phyloP scores from a whole-genome alignment of 2,797 vertebrate species.

The Cryptoblepharus egeriae region DNA sequence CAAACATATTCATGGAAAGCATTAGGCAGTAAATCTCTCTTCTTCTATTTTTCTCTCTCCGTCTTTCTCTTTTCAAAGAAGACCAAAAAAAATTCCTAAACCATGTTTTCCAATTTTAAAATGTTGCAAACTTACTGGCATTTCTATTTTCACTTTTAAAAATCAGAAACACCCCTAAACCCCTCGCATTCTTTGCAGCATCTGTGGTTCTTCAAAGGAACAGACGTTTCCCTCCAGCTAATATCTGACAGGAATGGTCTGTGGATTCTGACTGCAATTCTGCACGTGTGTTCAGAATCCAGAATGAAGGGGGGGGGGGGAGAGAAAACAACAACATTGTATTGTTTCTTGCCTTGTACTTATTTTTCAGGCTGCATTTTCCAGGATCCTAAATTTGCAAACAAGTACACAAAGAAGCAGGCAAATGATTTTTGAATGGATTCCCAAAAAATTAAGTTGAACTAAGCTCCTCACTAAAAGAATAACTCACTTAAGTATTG shows the following conservation, averaged over 20 bases:
- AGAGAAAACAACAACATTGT: constrained; percentile 63
- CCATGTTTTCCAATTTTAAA: constrained; percentile 15
- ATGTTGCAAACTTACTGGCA: constrained; percentile 37
- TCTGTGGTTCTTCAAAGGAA: constrained; percentile 77
- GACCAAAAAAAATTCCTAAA: constrained; percentile 16
- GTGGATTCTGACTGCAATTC: constrained; percentile 76
- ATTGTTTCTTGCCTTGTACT: constrained; percentile 63
- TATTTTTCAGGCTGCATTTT: constrained; percentile 68
- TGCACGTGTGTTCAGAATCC: constrained; percentile 81
- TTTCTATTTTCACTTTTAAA: constrained; percentile 54
- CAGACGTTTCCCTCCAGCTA: constrained; percentile 79
- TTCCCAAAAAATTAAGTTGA: constrained; percentile 56
- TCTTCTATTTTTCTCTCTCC: constrained; percentile 35
- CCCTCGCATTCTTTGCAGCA: constrained; percentile 62
- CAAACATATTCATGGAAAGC: constrained; percentile 26
- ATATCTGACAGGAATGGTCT: constrained; percentile 79
- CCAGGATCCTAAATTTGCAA: constrained; percentile 57
- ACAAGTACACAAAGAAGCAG: constrained; percentile 63
- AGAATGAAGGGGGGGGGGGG: constrained; percentile 62
- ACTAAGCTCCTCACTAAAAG: constrained; percentile 60
- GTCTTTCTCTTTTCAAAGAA: constrained; percentile 35
- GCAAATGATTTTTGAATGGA: constrained; percentile 69
- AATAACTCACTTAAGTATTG: constrained; percentile 73
- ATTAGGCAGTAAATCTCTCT: constrained; percentile 47
- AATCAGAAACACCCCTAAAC: constrained; percentile 44